Evolutionary conservation across 2,113 vertebrate species (phyloP).

Genomic region (Spermophilus dauricus): DNA sequence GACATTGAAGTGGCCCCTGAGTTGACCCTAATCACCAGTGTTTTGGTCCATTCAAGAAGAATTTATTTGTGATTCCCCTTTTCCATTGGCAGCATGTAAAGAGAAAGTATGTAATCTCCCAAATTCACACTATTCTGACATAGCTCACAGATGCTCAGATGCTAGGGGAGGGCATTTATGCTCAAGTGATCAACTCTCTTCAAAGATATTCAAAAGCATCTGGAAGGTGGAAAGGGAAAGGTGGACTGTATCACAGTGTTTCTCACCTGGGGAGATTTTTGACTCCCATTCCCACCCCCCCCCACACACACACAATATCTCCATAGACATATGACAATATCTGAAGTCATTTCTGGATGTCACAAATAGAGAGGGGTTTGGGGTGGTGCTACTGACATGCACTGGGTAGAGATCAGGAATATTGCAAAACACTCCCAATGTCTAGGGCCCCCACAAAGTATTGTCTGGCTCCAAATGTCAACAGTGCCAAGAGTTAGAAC

Average conservation of each 20-base stretch:
- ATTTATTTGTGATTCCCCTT: background rate
- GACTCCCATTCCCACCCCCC: background rate
- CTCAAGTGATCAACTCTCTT: background rate
- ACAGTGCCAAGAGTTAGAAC: background rate
- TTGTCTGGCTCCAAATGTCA: background rate
- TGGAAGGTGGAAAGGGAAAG: background rate
- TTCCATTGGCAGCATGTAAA: background rate
- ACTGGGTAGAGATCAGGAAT: background rate
- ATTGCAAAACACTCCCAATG: background rate
- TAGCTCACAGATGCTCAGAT: slow-evolving; percentile 19
- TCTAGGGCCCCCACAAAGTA: too few relatives aligned
- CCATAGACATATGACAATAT: background rate
- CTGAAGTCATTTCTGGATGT: background rate
- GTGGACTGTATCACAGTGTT: too few relatives aligned
- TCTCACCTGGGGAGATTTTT: background rate
- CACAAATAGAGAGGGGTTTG: background rate
- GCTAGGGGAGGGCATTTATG: background rate
- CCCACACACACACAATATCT: background rate
- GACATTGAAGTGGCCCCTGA: background rate
- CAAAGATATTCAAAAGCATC: background rate
- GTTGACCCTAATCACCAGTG: background rate
- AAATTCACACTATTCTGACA: background rate
- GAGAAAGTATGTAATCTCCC: background rate
- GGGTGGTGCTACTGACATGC: background rate
- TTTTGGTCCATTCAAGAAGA: background rate